Conservation (phyloP, 2,113 vertebrate genomes). For the Poeciliopsis turrubarensis region DNA sequence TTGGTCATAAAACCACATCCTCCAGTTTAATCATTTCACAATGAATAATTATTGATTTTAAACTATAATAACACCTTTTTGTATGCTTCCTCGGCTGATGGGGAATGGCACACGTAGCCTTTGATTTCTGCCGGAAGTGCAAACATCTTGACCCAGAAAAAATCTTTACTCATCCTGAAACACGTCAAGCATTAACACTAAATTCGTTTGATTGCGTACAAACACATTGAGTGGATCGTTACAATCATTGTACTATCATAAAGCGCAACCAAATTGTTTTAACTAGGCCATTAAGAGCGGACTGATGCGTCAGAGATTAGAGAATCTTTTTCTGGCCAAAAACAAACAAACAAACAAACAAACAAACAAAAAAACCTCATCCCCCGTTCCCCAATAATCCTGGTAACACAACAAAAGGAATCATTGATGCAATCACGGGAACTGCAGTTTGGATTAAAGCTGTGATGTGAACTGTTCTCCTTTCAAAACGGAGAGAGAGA, state of each 20-base stretch:
- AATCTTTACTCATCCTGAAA: background rate
- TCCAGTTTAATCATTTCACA: too few relatives aligned
- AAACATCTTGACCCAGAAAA: background rate
- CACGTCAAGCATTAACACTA: background rate
- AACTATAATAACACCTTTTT: background rate
- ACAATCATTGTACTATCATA: background rate
- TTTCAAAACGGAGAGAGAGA: background rate
- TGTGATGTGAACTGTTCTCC: background rate
- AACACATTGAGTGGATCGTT: background rate
- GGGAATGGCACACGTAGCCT: background rate
- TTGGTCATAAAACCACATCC: too few relatives aligned
- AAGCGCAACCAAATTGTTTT: background rate
- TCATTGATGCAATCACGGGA: conserved; percentile 66
- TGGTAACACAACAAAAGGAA: conserved; percentile 39
- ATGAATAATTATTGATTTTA: background rate
- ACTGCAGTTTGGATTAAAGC: conserved; percentile 18
- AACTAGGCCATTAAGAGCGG: background rate
- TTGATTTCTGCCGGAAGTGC: background rate
- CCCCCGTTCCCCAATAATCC: conserved; percentile 34
- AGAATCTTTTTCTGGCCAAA: background rate
- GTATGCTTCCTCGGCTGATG: background rate
- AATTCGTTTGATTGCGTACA: background rate
- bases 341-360: background rate
- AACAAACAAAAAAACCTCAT: background rate
- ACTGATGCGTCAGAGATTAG: background rate